Evolutionary conservation across 92 coral and sea anemone genomes (phyloP).

Genomic region (Actinostola sp.): DNA sequence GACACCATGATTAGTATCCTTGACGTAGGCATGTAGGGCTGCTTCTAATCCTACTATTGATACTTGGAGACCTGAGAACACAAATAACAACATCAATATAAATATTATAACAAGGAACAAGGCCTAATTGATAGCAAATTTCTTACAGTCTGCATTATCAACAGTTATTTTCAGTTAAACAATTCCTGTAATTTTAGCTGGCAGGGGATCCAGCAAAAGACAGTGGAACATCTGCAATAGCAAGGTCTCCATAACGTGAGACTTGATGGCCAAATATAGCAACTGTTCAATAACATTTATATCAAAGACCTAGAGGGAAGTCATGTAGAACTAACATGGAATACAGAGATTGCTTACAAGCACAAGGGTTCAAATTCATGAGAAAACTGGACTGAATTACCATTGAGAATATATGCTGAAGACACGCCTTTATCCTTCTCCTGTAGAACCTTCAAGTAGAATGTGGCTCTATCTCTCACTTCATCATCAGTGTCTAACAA

Average conservation of each 20-base stretch:
- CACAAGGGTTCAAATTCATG: too few species aligned
- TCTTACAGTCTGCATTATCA: not conserved
- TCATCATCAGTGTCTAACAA: conserved; percentile 96
- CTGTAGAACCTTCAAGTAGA: conserved; percentile 86
- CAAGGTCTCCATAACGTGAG: too few species aligned
- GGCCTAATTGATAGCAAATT: not conserved
- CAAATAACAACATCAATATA: not conserved
- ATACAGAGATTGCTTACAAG: too few species aligned
- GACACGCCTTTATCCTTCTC: conserved; percentile 94
- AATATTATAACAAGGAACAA: not conserved
- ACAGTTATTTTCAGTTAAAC: not conserved
- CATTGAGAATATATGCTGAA: conserved; percentile 95
- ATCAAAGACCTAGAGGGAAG: too few species aligned
- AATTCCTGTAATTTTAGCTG: too few species aligned
- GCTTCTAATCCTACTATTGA: conserved; percentile 96
- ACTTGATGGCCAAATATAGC: too few species aligned
- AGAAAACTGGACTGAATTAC: conserved; percentile 46
- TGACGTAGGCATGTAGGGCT: conserved; percentile 96
- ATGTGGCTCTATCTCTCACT: conserved; percentile 96
- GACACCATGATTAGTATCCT: conserved; percentile 76
- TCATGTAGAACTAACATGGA: too few species aligned
- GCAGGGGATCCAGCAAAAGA: too few species aligned
- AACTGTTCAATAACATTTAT: too few species aligned
- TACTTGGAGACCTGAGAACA: conserved; percentile 87
- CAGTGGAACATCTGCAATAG: too few species aligned